phyloP scores from a whole-genome alignment of 2,113 vertebrate species.

The Tychaedon coryphoeus region DNA sequence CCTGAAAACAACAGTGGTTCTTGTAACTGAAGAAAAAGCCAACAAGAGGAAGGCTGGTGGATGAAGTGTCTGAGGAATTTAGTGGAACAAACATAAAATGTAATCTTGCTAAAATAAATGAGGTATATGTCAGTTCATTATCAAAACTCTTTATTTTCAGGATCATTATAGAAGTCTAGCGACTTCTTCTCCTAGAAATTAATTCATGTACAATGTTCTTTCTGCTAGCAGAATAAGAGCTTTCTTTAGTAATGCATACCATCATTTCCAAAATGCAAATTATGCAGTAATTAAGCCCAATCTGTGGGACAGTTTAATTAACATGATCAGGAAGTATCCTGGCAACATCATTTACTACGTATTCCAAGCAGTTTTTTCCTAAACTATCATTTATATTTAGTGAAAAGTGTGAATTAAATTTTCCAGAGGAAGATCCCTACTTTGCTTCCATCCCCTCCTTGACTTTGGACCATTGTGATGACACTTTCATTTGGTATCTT shows the following conservation, averaged over 20 bases:
- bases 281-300: conserved; percentile 69
- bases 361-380: conserved; percentile 36
- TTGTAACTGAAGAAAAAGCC: neutral
- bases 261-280: conserved; percentile 48
- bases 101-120: neutral
- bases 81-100: neutral
- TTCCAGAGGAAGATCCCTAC: neutral
- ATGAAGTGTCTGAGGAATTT: neutral
- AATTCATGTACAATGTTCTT: conserved; percentile 23
- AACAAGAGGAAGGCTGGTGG: neutral
- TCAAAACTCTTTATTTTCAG: neutral
- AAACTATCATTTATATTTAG: conserved; percentile 62
- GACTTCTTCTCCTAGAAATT: conserved; percentile 16
- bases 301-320: conserved; percentile 78
- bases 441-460: neutral
- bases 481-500: neutral
- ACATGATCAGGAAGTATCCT: conserved; percentile 72
- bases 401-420: conserved; percentile 7
- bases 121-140: neutral
- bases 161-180: neutral
- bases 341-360: conserved; percentile 69
- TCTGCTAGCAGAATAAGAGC: neutral
- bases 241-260: conserved; percentile 35
- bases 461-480: neutral
- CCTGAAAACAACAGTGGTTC: neutral